These are phyloP conservation scores for Umimayanthus chanpuru DNA, from an alignment of 92 coral and sea anemone species.

Conservation along the genomic window DNA sequence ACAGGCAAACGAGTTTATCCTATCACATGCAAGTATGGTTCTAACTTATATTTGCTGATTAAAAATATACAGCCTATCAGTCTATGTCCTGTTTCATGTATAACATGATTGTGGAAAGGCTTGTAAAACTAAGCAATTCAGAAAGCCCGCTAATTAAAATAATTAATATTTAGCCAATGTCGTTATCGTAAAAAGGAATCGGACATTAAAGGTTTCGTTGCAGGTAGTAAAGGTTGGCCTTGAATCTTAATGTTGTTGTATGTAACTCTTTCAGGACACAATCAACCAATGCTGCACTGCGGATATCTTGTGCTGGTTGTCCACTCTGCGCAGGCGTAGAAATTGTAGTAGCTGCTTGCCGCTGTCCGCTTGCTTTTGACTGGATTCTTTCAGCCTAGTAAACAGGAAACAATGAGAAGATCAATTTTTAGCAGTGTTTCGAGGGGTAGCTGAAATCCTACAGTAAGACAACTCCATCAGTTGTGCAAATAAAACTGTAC, in stretches of 20 bases:
- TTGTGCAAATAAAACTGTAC: no score
- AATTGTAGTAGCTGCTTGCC: neutral
- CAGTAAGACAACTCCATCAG: no score
- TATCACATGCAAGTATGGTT: no score
- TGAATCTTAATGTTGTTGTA: neutral
- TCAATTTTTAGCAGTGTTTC: no score
- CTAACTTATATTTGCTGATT: no score
- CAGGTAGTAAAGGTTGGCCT: constrained; percentile 11
- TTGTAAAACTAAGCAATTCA: neutral
- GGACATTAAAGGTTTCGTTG: constrained; percentile 3
- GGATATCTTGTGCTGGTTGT: neutral
- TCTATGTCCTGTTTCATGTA: no score
- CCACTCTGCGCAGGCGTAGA: constrained; percentile 2
- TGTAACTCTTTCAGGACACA: constrained; percentile 12
- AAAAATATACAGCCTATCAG: no score
- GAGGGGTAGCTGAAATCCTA: neutral
- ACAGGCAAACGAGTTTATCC: no score
- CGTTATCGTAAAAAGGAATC: neutral
- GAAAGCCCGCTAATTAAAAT: neutral
- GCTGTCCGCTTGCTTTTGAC: neutral
- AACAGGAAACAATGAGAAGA: neutral
- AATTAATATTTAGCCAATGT: neutral
- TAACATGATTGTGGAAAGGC: no score
- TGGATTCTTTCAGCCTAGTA: constrained; percentile 3
- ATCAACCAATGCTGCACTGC: constrained; percentile 3